phyloP scores from a whole-genome alignment of 2,113 vertebrate species.

The Austrofundulus limnaeus region DNA sequence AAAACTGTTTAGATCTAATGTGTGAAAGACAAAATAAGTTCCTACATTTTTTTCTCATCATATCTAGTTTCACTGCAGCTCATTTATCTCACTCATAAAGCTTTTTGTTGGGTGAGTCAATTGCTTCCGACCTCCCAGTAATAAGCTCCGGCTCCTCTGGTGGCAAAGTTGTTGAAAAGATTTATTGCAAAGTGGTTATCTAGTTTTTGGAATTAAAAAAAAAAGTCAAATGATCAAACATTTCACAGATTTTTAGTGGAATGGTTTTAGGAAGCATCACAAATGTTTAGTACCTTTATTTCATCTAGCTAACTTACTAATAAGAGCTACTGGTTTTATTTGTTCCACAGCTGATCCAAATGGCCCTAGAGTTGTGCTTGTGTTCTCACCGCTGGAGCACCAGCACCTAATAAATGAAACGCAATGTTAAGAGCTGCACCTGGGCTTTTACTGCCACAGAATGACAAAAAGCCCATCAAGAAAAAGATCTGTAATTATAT shows the following conservation, averaged over 20 bases:
- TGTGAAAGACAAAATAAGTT: conserved; percentile 9
- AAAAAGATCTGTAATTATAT: conserved; percentile 12
- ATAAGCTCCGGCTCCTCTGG: not conserved
- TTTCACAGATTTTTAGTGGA: not conserved
- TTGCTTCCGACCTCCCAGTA: not conserved
- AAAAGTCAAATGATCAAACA: not conserved
- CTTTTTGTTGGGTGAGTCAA: conserved; percentile 6
- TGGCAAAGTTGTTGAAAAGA: not conserved
- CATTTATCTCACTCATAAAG: not conserved
- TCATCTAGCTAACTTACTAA: not conserved
- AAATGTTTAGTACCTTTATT: conserved; percentile 1
- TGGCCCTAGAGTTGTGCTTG: not conserved
- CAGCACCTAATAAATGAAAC: conserved; percentile 25
- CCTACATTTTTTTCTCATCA: not conserved
- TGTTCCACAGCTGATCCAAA: not conserved
- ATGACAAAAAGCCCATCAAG: conserved; percentile 31
- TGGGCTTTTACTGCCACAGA: conserved; percentile 35
- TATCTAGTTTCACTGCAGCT: not conserved
- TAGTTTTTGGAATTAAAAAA: conserved; percentile 3
- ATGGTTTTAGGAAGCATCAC: not conserved
- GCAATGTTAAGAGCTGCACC: conserved; percentile 26
- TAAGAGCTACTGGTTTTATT: not conserved
- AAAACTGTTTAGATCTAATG: conserved; percentile 29
- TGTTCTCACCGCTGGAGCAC: conserved; percentile 2
- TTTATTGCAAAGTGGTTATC: not conserved